Evolutionary conservation across 2,113 vertebrate genomes (phyloP).

Genomic region (Illadopsis cleaveri): DNA sequence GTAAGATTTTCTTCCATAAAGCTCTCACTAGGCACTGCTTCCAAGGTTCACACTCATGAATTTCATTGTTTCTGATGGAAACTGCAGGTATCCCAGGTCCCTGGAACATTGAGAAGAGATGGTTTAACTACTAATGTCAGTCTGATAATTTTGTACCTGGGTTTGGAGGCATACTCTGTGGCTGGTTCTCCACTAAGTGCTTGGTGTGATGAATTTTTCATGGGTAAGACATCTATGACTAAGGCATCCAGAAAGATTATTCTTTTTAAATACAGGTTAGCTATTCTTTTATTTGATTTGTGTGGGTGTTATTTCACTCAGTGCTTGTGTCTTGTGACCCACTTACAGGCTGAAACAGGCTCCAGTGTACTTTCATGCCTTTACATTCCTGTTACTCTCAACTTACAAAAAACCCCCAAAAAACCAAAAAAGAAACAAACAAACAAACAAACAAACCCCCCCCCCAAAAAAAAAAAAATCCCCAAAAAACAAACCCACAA

Average conservation of each 20-base stretch:
- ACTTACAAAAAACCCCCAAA: background rate
- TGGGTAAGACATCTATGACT: constrained; percentile 20
- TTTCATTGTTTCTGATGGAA: background rate
- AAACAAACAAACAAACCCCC: background rate
- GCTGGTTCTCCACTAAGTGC: background rate
- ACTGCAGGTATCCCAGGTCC: background rate
- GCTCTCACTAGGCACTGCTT: background rate
- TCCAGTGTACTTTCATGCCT: background rate
- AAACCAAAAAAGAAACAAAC: too few relatives aligned
- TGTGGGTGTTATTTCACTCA: constrained; percentile 54
- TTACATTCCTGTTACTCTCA: background rate
- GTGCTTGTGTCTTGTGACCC: constrained; percentile 20
- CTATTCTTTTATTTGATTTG: constrained; percentile 37
- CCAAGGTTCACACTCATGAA: background rate
- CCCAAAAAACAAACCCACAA: background rate
- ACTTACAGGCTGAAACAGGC: constrained; percentile 53
- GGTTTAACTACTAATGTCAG: background rate
- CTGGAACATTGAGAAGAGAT: background rate
- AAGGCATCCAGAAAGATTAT: constrained; percentile 35
- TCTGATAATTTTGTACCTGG: background rate
- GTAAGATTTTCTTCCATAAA: background rate
- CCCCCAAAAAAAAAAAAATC: background rate
- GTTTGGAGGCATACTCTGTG: background rate
- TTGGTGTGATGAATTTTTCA: constrained; percentile 44
- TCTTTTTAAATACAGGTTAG: constrained; percentile 63